Evolutionary conservation across 2,113 vertebrate species (phyloP), one percentile per base, ranked within the genome.

Genomic region (Megaceryle torquata): DNA sequence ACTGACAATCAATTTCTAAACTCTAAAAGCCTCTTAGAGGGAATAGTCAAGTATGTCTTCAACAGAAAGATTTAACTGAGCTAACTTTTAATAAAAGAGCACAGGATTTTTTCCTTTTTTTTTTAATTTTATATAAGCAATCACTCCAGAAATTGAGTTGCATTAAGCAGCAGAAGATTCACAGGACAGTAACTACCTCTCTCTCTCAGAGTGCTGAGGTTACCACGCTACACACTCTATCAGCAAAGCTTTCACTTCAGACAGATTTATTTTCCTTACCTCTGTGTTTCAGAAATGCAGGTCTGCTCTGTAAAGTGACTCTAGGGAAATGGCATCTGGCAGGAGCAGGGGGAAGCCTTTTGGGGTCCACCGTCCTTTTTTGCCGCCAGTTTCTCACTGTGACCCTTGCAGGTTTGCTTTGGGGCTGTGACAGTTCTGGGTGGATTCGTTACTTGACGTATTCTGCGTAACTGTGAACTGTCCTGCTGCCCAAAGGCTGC

Each of bases 1-100:
- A 96, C 91, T 96, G 98, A 98, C 98, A 98, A 98, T 98, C 98
- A 98, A 28, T 94, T 97, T 95, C 94, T 97, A 95, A 97, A 95
- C 82, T 76, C 17, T 51, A 79, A 78, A 97, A 91, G 69, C 86
- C 83, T 96, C 87, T 95, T 82, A 83, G 94, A 95, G 92, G 77
- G 88, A 95, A 74, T 67, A 88, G 61, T 70, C 57, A 83, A 87
- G 82, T 76, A 11, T 71, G 68, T 98, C 96, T 98, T 97, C 88
- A 85, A 77, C 82, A 91, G 16, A 91, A 86, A 79, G 75, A 87
- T 89, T 72, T 87, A 93, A 91, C 82, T 76, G 43, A 94, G 51
- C 71, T 96, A 88, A 95, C 80, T 93, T 65, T 67, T 63, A 95
- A 84, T 51, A 51, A 60, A 93, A 94, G 91, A 93, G 94, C 89